Base-by-base conservation (phyloP, 2,113 vertebrate species). In the Pseudopipra pipra region DNA sequence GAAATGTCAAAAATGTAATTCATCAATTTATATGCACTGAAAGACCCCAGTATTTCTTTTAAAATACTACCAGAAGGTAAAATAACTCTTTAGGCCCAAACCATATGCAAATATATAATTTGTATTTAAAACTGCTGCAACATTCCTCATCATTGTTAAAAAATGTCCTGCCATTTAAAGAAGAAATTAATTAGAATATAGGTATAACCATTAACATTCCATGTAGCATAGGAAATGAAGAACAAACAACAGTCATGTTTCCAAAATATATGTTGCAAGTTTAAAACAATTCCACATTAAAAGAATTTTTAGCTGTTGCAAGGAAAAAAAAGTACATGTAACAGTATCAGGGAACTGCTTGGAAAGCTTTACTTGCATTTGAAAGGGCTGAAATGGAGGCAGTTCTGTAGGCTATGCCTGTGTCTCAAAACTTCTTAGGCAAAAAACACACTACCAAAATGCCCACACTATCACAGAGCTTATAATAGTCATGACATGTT, bases 1-100 rank as follows among this genome's bases (percentile, higher is more conserved):
- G 35, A 96, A 82, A 82, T 89, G 71, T 85, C 85, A 96, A 85
- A 97, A 97, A 93, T 68, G 22, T 93, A 95, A 96, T 96, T 96
- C 51, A 85, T 95, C 79, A 84, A 78, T 93, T 97, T 94, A 93
- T 90, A 94, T 93, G 59, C 82, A 87, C 46, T 44, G 72, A 88
- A 93, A 90, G 37, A 94, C 23, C 43, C 85, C 35, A 59, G 11
- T 82, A 96, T 95, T 97, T 95, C 61, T 96, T 91, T 83, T 92
- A 95, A 96, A 93, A 68, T 77, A 71, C 61, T 73, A 89, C 37
- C 18, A 72, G 37, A 49, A 90, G 22, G 19, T 27, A 92, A 80
- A 52, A 87, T 8, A 30, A 35, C 6, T 68, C 59, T 46, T 86
- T 72, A 90, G 70, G 43, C 24, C 8, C 51, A 84, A 93, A 43